phyloP scores from a whole-genome alignment of 37 sponge, comb jelly and placozoan genomes.

The Halisarca cf. caerulea region DNA sequence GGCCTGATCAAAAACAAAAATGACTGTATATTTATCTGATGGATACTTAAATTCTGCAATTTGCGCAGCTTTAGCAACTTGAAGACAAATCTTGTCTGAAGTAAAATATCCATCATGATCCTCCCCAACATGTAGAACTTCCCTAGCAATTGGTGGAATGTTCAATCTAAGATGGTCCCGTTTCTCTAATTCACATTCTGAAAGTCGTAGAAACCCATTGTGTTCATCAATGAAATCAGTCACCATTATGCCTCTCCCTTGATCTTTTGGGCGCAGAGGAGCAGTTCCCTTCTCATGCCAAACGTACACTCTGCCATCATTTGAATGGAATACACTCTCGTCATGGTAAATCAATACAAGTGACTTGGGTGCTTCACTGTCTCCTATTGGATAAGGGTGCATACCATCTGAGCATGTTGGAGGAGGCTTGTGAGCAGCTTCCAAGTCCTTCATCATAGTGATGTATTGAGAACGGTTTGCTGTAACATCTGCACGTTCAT shows the following conservation, averaged over 20 bases:
- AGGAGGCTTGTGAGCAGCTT: neutral
- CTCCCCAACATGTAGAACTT: neutral
- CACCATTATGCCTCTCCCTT: conserved; percentile 35
- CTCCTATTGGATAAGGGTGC: neutral
- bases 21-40: neutral
- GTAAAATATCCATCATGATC: conserved; percentile 27
- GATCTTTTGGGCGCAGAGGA: conserved; percentile 14
- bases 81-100: neutral
- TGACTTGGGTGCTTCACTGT: neutral
- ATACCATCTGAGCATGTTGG: conserved; percentile 4
- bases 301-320: conserved; percentile 21
- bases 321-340: conserved; percentile 30
- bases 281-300: conserved; percentile 28
- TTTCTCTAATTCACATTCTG: conserved; percentile 18
- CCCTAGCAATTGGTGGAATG: neutral
- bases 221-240: conserved; percentile 45
- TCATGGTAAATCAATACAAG: conserved; percentile 42
- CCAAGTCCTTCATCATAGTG: neutral
- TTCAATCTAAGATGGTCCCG: neutral
- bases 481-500: neutral
- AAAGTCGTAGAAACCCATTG: conserved; percentile 11
- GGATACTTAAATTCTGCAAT: conserved; percentile 41
- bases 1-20: conserved; percentile 30
- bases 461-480: neutral
- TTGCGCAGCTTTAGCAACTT: conserved; percentile 6